phyloP scores from a whole-genome alignment of 2,888 invertebrate species.

The Exocentrus adspersus region DNA sequence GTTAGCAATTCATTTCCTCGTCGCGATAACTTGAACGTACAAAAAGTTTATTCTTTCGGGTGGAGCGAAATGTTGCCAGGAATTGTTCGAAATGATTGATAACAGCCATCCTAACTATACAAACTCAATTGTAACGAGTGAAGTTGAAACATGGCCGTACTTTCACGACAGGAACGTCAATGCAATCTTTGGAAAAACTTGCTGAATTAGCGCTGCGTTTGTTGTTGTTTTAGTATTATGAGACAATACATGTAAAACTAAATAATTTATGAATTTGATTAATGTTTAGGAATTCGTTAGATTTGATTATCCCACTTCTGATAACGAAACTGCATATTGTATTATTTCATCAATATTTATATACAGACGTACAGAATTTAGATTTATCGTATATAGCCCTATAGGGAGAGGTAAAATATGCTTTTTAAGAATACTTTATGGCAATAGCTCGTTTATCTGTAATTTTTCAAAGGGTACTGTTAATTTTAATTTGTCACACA shows the following conservation, averaged over 20 bases:
- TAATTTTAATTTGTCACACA: conserved; percentile 33
- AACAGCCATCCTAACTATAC: conserved; percentile 3
- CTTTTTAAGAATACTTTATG: conserved; percentile 1
- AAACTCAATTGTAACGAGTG: conserved; percentile 1
- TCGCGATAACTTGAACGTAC: background rate
- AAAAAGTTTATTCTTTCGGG: conserved; percentile 1
- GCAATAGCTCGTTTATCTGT: background rate
- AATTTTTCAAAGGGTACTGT: conserved; percentile 26
- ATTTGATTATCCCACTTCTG: too few relatives aligned
- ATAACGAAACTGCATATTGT: too few relatives aligned
- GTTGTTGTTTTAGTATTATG: too few relatives aligned
- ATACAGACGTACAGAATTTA: background rate
- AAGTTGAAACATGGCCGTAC: background rate
- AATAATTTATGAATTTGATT: too few relatives aligned
- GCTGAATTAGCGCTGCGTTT: background rate
- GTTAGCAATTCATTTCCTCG: conserved; percentile 1
- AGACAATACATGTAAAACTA: too few relatives aligned
- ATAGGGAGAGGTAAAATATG: background rate
- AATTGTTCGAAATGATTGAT: conserved; percentile 3
- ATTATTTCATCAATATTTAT: too few relatives aligned
- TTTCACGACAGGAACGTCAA: background rate
- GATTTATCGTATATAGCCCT: background rate
- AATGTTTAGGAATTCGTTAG: too few relatives aligned
- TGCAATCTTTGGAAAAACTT: background rate
- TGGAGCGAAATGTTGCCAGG: background rate